phyloP scores from a whole-genome alignment of 2,113 vertebrate species.

The Raja brachyura region DNA sequence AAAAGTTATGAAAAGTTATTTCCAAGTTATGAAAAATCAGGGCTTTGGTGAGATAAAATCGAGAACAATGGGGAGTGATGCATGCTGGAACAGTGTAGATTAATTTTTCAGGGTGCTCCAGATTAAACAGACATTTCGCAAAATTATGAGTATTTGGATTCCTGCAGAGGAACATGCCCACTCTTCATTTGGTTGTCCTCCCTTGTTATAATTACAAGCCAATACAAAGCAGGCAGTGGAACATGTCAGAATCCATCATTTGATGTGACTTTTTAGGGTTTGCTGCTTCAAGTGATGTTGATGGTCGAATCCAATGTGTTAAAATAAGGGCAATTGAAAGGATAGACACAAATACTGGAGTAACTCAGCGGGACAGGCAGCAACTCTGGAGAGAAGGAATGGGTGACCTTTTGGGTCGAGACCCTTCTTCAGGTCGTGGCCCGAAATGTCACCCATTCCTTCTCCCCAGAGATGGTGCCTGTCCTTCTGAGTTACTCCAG shows the following conservation, averaged over 20 bases:
- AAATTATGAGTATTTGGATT: not conserved
- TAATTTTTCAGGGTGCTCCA: not conserved
- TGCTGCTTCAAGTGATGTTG: not conserved
- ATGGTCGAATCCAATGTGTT: not conserved
- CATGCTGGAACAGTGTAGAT: not conserved
- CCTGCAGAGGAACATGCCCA: not conserved
- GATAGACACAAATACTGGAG: not conserved
- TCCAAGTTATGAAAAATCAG: too few relatives aligned
- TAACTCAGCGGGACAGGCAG: too few relatives aligned
- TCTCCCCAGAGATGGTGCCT: too few relatives aligned
- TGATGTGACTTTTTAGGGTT: not conserved
- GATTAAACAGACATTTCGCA: not conserved
- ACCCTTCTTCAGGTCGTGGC: too few relatives aligned
- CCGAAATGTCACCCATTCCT: too few relatives aligned
- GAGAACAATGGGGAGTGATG: not conserved
- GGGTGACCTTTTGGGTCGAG: too few relatives aligned
- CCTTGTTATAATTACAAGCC: not conserved
- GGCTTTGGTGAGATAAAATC: too few relatives aligned
- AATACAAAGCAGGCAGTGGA: not conserved
- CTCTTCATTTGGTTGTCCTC: not conserved
- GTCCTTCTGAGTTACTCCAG: too few relatives aligned
- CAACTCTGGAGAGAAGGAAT: too few relatives aligned
- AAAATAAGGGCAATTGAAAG: not conserved
- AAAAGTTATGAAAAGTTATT: too few relatives aligned
- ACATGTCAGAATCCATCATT: not conserved